phyloP scores from a whole-genome alignment of 2,888 invertebrate species.

The Nephrotoma guestfalica region DNA sequence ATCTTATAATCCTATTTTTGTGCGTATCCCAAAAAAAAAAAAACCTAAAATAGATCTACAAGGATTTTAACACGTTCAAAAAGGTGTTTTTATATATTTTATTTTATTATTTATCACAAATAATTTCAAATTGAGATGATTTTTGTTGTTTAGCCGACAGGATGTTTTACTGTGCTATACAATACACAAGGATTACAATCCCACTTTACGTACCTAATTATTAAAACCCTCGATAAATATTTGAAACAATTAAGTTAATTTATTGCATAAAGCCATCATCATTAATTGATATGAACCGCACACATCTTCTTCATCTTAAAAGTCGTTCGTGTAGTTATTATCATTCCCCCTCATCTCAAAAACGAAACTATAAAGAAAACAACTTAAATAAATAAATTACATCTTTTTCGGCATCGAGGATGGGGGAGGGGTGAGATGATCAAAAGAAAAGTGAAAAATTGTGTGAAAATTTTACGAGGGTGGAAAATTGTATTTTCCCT shows the following conservation, averaged over 20 bases:
- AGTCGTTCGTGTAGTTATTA: neutral
- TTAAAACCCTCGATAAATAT: neutral
- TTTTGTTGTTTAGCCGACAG: neutral
- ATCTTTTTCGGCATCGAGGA: neutral
- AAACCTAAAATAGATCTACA: no score
- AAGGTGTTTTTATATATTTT: neutral
- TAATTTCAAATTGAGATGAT: neutral
- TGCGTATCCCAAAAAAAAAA: neutral
- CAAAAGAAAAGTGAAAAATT: neutral
- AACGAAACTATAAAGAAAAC: neutral
- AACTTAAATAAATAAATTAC: neutral
- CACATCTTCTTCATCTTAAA: neutral
- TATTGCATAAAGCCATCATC: neutral
- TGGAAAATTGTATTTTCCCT: neutral
- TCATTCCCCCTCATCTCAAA: neutral
- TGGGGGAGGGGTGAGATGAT: neutral
- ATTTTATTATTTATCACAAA: neutral
- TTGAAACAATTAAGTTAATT: neutral
- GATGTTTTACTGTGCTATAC: neutral
- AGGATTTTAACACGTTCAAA: slow-evolving; percentile 2
- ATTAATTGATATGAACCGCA: neutral
- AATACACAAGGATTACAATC: neutral
- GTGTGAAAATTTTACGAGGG: neutral
- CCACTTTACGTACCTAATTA: neutral
- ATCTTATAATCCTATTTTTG: neutral